Conservation (phyloP, 2,797 vertebrate species). For the Amniataba percoides region DNA sequence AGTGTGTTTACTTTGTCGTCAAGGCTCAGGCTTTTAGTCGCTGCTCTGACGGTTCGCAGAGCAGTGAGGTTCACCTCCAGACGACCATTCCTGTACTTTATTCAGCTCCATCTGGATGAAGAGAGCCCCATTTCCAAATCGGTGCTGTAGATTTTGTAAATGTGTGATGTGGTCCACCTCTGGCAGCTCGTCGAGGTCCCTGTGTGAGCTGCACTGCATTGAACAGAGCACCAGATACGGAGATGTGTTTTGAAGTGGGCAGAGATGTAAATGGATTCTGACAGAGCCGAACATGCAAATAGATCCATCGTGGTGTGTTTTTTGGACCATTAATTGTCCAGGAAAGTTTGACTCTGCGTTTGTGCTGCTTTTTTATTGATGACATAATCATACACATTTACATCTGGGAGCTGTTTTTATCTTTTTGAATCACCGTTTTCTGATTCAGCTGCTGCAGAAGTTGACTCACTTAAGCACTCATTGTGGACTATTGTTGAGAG, state of each 20-base stretch:
- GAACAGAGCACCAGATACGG: constrained; percentile 39
- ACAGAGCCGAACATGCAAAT: constrained; percentile 33
- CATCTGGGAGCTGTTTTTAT: constrained; percentile 30
- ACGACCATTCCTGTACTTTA: constrained; percentile 10
- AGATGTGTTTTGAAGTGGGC: constrained; percentile 45
- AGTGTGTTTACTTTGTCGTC: constrained; percentile 42
- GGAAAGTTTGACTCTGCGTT: constrained; percentile 42
- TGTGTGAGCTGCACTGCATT: constrained; percentile 27
- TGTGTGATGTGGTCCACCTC: constrained; percentile 55
- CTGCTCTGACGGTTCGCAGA: constrained; percentile 39
- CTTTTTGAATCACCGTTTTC: constrained; percentile 20
- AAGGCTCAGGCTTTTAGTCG: constrained; percentile 23
- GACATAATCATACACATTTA: constrained; percentile 19
- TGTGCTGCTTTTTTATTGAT: constrained; percentile 17
- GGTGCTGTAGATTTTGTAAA: constrained; percentile 24
- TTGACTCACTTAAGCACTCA: neutral
- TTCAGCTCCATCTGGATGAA: constrained; percentile 46
- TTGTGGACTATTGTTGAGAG: neutral
- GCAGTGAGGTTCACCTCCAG: constrained; percentile 22
- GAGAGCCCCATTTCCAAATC: constrained; percentile 30
- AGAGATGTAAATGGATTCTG: constrained; percentile 37
- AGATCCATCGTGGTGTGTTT: constrained; percentile 24
- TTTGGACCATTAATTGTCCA: constrained; percentile 15
- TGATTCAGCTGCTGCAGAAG: constrained; percentile 11
- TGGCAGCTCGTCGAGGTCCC: constrained; percentile 5